phyloP scores from a whole-genome alignment of 2,113 vertebrate genomes.

The Boulengerochromis microlepis region DNA sequence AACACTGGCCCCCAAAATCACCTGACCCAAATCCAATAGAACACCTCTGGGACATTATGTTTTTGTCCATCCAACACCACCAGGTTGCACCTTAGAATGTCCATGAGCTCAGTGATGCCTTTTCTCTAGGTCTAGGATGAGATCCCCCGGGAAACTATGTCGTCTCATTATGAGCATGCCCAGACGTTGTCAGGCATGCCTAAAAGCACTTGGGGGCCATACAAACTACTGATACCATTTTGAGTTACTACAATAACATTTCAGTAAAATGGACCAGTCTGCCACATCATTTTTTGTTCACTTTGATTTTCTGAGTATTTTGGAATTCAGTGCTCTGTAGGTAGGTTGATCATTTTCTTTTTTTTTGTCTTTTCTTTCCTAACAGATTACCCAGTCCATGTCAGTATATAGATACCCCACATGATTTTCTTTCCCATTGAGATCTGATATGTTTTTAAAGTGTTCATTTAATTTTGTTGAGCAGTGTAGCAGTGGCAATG shows the following conservation, averaged over 20 bases:
- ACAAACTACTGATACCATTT: background rate
- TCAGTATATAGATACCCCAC: background rate
- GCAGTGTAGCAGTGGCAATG: background rate
- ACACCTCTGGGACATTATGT: background rate
- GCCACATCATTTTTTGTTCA: background rate
- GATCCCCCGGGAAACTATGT: background rate
- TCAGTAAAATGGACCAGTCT: background rate
- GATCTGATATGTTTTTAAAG: accelerated
- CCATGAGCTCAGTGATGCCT: background rate
- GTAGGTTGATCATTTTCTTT: background rate
- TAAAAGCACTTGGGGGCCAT: background rate
- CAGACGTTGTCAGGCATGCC: background rate
- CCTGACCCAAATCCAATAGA: background rate
- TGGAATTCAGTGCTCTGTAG: background rate
- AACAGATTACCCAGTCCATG: background rate
- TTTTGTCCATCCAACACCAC: background rate
- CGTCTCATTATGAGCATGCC: background rate
- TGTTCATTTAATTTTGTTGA: background rate
- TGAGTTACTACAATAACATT: background rate
- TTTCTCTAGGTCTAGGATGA: background rate
- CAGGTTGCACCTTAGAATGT: background rate
- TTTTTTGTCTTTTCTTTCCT: background rate
- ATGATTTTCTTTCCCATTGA: background rate
- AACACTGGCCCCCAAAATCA: background rate
- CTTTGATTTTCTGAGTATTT: background rate